Conservation (phyloP, 2,113 vertebrate genomes). For the Pachypanchax playfairii region DNA sequence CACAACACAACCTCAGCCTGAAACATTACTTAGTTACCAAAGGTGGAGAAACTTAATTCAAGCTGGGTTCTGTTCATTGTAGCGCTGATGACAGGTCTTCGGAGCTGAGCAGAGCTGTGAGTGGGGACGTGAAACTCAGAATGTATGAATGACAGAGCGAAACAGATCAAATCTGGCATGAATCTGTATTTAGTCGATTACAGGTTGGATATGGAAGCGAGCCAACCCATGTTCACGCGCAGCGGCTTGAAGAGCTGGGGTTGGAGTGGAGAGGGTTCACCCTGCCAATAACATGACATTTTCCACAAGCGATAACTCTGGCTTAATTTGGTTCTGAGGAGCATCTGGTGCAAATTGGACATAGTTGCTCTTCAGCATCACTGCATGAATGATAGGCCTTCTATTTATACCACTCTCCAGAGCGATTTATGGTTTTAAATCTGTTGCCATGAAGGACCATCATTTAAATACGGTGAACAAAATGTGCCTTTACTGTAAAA, state of each 20-base stretch:
- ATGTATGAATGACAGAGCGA: constrained; percentile 19
- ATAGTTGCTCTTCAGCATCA: constrained; percentile 65
- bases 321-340: constrained; percentile 68
- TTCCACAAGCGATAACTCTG: constrained; percentile 64
- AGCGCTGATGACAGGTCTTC: constrained; percentile 27
- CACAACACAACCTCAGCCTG: constrained; percentile 30
- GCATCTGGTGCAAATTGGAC: constrained; percentile 71
- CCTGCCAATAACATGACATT: constrained; percentile 78
- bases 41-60: constrained; percentile 35
- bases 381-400: constrained; percentile 45
- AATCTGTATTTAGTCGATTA: constrained; percentile 58
- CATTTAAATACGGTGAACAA: constrained; percentile 33
- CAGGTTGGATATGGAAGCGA: constrained; percentile 59
- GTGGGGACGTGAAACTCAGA: constrained; percentile 17
- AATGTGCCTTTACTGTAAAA: constrained; percentile 16
- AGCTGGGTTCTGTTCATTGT: constrained; percentile 5
- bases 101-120: constrained; percentile 16
- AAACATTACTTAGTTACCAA: constrained; percentile 34
- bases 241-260: constrained; percentile 34
- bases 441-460: constrained; percentile 4
- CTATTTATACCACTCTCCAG: constrained; percentile 47
- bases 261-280: constrained; percentile 56
- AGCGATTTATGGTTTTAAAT: constrained; percentile 26
- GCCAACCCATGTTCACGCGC: constrained; percentile 49
- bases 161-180: constrained; percentile 42